Conservation (phyloP, 2,888 invertebrate genomes). For the Meghimatium bilineatum region DNA sequence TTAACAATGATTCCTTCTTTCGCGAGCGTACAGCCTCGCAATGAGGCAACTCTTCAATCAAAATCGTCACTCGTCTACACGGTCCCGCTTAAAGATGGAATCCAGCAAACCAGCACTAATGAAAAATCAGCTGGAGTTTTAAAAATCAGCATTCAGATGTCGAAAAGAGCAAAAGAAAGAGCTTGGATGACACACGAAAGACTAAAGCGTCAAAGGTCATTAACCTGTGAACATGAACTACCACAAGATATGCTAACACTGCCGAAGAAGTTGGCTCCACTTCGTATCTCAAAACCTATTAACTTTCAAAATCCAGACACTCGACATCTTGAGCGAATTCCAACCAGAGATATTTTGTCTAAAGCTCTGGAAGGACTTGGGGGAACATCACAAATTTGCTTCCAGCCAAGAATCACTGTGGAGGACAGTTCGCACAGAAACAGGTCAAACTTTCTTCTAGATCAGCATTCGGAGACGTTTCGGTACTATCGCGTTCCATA, state of each 20-base stretch:
- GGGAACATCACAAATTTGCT: not conserved
- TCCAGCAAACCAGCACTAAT: not conserved
- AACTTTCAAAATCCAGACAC: slow-evolving; percentile 19
- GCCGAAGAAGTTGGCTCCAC: slow-evolving; percentile 18
- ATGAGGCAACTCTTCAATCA: not conserved
- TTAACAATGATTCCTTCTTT: too few relatives aligned
- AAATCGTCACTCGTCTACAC: not conserved
- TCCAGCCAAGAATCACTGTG: not conserved
- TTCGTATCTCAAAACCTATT: not conserved
- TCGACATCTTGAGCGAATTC: slow-evolving; percentile 2
- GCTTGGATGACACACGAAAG: slow-evolving; percentile 24
- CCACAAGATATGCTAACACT: not conserved
- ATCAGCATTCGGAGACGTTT: slow-evolving; percentile 14
- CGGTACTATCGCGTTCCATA: not conserved
- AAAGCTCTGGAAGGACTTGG: not conserved
- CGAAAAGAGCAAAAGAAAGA: slow-evolving; percentile 4
- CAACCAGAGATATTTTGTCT: slow-evolving; percentile 6
- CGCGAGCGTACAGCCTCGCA: not conserved
- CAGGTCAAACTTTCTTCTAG: not conserved
- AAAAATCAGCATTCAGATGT: slow-evolving; percentile 20
- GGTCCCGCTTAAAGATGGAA: not conserved
- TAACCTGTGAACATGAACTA: not conserved
- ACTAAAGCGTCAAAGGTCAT: not conserved
- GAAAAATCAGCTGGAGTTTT: slow-evolving; percentile 14
- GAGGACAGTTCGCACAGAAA: not conserved